Evolutionary conservation across 2,113 vertebrate genomes (phyloP).

Genomic region (Corythoichthys intestinalis): DNA sequence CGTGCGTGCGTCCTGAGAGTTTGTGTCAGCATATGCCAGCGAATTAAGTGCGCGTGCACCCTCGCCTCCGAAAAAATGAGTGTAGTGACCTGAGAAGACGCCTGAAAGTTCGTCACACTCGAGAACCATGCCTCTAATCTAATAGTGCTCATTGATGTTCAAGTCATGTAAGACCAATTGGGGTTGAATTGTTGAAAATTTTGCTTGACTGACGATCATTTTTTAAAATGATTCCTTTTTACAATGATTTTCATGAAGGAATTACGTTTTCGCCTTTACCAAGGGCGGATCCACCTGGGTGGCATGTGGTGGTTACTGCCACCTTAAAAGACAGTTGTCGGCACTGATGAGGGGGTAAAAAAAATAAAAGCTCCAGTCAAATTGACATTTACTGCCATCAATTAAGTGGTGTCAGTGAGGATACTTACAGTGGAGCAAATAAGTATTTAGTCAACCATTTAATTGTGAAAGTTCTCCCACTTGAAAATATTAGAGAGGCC

Average conservation of each 20-base stretch:
- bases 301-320: background rate
- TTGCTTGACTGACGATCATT: background rate
- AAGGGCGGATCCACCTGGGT: background rate
- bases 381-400: too few relatives aligned
- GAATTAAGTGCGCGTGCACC: slow-evolving; percentile 13
- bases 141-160: slow-evolving; percentile 31
- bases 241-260: background rate
- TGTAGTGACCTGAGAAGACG: slow-evolving; percentile 39
- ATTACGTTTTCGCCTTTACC: too few relatives aligned
- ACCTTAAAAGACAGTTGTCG: too few relatives aligned
- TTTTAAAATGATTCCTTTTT: background rate
- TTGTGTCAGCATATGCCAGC: slow-evolving; percentile 20
- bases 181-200: background rate
- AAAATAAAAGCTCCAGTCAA: too few relatives aligned
- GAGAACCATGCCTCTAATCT: slow-evolving; percentile 31
- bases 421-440: too few relatives aligned
- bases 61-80: slow-evolving; percentile 14
- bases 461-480: too few relatives aligned
- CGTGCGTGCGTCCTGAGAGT: slow-evolving; percentile 19
- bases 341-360: too few relatives aligned
- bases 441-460: too few relatives aligned
- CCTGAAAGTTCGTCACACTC: slow-evolving; percentile 20
- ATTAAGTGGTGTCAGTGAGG: too few relatives aligned
- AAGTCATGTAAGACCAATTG: slow-evolving; percentile 9
- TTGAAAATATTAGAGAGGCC: too few relatives aligned